A percentile compares a stretch with the other conserved stretches of the same genome.
Evolutionary conservation across 2,888 invertebrate genomes (phyloP).

Genomic region (Smittia aterrima): DNA sequence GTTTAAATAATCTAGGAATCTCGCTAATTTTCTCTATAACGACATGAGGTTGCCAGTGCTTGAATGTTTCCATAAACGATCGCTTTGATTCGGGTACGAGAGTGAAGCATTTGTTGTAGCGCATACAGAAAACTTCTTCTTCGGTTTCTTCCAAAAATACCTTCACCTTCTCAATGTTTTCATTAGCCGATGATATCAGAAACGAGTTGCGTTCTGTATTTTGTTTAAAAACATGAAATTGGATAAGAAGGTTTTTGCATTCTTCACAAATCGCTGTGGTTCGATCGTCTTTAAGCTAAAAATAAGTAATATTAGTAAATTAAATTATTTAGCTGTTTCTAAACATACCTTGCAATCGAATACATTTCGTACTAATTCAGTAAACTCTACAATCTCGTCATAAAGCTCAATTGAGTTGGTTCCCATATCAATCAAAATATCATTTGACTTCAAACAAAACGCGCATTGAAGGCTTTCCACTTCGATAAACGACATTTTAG

Average conservation of each 20-base stretch:
- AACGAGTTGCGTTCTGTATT: neutral
- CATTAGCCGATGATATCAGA: neutral
- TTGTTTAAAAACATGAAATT: neutral
- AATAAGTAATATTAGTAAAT: neutral
- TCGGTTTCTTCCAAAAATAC: neutral
- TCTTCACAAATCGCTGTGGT: neutral
- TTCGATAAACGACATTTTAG: neutral
- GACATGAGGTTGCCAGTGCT: slow-evolving; percentile 3
- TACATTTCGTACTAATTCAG: neutral
- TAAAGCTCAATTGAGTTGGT: neutral
- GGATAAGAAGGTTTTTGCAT: neutral
- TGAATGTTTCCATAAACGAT: neutral
- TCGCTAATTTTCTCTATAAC: neutral
- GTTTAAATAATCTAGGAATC: no score
- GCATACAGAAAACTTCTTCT: slow-evolving; percentile 4
- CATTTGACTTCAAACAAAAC: neutral
- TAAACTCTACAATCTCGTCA: neutral
- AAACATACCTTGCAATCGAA: neutral
- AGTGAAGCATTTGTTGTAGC: slow-evolving; percentile 15
- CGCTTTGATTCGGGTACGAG: slow-evolving; percentile 9
- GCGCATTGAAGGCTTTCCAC: neutral
- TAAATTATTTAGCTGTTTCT: neutral
- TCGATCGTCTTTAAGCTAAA: neutral
- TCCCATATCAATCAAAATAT: neutral
- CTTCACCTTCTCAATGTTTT: neutral